Evolutionary conservation across 2,888 invertebrate genomes (phyloP).

Genomic region (Cheilosia impressa): DNA sequence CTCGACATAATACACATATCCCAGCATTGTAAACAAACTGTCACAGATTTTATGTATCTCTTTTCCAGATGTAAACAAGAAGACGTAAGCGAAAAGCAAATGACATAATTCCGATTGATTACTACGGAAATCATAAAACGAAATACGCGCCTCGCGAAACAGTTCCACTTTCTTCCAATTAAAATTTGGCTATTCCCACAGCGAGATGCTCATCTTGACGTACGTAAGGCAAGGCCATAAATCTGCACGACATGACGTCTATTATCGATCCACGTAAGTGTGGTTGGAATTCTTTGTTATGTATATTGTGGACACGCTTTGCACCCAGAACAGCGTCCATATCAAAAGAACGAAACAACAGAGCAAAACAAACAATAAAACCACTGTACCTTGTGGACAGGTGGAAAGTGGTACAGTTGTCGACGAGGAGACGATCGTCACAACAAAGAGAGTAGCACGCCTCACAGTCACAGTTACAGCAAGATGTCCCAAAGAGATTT

Average conservation of each 20-base stretch:
- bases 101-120: background rate
- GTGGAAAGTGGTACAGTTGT: slow-evolving; percentile 37
- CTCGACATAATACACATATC: too few species aligned
- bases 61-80: too few species aligned
- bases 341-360: slow-evolving; percentile 20
- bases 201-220: background rate
- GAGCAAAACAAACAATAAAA: slow-evolving; percentile 36
- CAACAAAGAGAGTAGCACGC: slow-evolving; percentile 4
- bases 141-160: background rate
- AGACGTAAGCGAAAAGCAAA: too few species aligned
- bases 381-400: slow-evolving; percentile 14
- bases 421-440: slow-evolving; percentile 19
- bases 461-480: background rate
- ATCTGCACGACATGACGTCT: too few species aligned
- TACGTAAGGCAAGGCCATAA: background rate
- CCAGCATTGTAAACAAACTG: too few species aligned
- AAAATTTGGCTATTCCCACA: background rate
- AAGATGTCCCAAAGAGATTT: slow-evolving; percentile 28
- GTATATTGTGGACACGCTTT: slow-evolving; percentile 5
- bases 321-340: background rate
- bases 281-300: slow-evolving; percentile 1
- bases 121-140: background rate
- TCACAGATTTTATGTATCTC: too few species aligned
- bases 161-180: background rate
- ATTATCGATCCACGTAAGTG: too few species aligned